A percentile compares a stretch with the other conserved stretches of the same genome.
Conservation (phyloP, 2,797 vertebrate genomes). For the Amblyraja radiata region DNA sequence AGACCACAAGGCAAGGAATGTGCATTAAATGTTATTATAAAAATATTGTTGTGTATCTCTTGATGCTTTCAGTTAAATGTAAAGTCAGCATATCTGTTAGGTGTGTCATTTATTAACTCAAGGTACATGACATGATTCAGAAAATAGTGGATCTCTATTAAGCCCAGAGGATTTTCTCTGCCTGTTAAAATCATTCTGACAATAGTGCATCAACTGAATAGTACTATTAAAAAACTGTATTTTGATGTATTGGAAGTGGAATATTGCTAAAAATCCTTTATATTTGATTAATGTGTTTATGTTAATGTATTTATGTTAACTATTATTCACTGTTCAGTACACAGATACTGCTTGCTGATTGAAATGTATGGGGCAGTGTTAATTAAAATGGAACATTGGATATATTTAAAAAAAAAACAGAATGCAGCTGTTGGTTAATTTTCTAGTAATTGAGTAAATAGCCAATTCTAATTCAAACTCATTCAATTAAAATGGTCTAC, state of each 20-base stretch:
- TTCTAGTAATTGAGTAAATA: background rate
- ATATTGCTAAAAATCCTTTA: too few relatives aligned
- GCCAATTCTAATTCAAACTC: background rate
- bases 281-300: background rate
- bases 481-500: background rate
- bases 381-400: background rate
- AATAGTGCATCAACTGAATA: too few relatives aligned
- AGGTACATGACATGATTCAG: background rate
- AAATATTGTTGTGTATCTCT: constrained; percentile 9
- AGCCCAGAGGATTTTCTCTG: background rate
- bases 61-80: background rate
- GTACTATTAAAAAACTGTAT: too few relatives aligned
- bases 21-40: background rate
- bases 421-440: background rate
- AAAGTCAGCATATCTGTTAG: background rate
- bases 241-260: too few relatives aligned
- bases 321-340: background rate
- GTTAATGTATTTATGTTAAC: background rate
- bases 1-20: background rate
- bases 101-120: background rate
- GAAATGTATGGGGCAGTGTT: background rate
- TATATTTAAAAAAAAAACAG: background rate
- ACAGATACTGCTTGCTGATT: background rate
- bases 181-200: background rate
- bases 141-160: background rate